Evolutionary conservation across 2,888 invertebrate species (phyloP), one percentile per base, ranked within the genome.

Genomic region (Glyphotaelius pellucidus): DNA sequence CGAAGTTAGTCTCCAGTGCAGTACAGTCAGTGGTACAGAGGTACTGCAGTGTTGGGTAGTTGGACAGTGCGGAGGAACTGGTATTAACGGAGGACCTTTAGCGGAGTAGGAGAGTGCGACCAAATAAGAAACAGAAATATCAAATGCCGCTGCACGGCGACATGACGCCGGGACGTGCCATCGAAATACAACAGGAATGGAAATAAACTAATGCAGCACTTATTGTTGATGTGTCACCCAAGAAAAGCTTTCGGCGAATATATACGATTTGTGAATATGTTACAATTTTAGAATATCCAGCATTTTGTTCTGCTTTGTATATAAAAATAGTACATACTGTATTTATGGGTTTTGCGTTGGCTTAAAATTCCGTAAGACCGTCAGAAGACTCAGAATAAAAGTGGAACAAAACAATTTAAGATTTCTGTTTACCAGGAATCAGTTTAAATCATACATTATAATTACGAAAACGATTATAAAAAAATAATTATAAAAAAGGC

Each of bases 51-150:
- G 83, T 52, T 52, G 52, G 52, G 52, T 52, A 52, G 52, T 7
- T 38, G 83, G 83, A 35, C 83, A 83, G 83, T 35, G 35, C 25
- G 83, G 83, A 83, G 83, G 83, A 83, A 83, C 83, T 83, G 83
- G 83, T 83, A 83, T 83, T 32, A n/a, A 35, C 83, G 83, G 35
- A 32, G 38, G 87, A 87, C 87, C 87, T 87, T 87, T 87, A 87
- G 87, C 52, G 30, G 42, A 86, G 30, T 67, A 87, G 52, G 31
- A 87, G 84, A 35, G 84, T 84, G 52, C 31, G 87, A 52, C 87
- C 67, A 87, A 87, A 47, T 47, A 47, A 47, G 47, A 47, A 19
- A 47, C 87, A 87, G 87, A 87, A 87, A 87, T 87, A 87, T 87
- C 87, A 52, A 52, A 87, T 87, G 31, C 67, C 19, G 47, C 31